Base-by-base conservation (phyloP, 2,888 invertebrate genomes). In the Dicyrtoma fusca region DNA sequence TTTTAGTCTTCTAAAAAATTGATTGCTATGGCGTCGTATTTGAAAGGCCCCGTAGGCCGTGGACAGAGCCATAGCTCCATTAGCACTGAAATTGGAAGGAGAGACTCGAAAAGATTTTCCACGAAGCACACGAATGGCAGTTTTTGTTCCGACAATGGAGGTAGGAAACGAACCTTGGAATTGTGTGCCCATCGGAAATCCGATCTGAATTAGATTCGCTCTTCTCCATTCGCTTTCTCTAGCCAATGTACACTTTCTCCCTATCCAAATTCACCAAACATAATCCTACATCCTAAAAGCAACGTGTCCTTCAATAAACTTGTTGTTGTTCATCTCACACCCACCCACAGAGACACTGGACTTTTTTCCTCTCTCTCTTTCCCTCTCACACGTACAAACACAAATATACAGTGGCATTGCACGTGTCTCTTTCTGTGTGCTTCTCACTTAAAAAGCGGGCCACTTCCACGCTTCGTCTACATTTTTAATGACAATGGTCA, bases 131-230 rank as follows among this genome's bases (percentile, higher is more conserved):
- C 34, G 34, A 34, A 34, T 5, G 34, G 3, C 34, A 34, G 34
- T 34, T 49, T 14, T 23, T 11, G 59, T 61, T 26, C 42, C 13
- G 61, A 34, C 61, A 13, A 59, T 49, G 26, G 71, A 61, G 71
- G 64, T 51, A 71, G 71, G 71, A 71, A 71, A 71, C 71, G 63
- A 71, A 71, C 44, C 71, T 72, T 66, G 59, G 65, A 66, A 72
- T 72, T 66, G 71, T 72, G 49, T 72, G 71, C 66, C 65, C 71
- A 66, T 65, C 71, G 71, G 71, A 72, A 66, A 72, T 72, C 71
- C 71, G 71, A 66, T 72, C 66, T 66, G 66, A 72, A 72, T 72
- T 66, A 65, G 66, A 72, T 66, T 65, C 65, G 51, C 51, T 17
- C 62, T 34, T 19, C 62, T 64, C 47, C 64, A 64, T 64, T 44